A percentile compares a stretch with the other conserved stretches of the same genome.
Conservation (phyloP, 2,113 vertebrate species). For the Herpetotheres cachinnans region DNA sequence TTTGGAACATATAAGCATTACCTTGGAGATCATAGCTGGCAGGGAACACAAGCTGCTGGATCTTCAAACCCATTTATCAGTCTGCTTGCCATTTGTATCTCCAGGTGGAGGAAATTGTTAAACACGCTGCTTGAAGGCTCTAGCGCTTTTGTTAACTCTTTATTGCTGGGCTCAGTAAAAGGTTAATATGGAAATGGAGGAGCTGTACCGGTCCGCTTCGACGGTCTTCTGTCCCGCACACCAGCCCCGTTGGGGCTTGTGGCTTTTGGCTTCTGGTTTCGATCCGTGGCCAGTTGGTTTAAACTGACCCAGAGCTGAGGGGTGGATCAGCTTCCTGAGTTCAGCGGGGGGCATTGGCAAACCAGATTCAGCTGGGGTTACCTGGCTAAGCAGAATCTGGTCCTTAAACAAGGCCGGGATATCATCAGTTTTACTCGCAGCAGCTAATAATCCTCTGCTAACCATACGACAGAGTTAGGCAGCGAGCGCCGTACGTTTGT, state of each 20-base stretch:
- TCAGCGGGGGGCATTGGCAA: background rate
- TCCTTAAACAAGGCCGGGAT: background rate
- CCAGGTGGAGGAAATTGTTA: background rate
- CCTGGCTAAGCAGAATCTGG: background rate
- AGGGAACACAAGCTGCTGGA: background rate
- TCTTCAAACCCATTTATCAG: background rate
- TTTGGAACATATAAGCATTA: background rate
- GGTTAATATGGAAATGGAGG: background rate
- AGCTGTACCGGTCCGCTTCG: background rate
- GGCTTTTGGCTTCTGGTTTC: background rate
- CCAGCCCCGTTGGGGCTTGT: background rate
- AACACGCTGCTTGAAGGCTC: background rate
- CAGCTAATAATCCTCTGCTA: background rate
- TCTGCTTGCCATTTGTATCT: background rate
- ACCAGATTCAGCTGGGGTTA: background rate
- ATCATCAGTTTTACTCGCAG: rapidly evolving
- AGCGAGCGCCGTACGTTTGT: rapidly evolving
- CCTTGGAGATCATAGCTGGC: background rate
- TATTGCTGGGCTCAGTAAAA: background rate
- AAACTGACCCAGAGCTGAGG: background rate
- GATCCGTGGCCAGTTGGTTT: background rate
- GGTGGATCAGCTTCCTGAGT: background rate
- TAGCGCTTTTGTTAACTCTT: background rate
- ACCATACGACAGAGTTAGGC: rapidly evolving
- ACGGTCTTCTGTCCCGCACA: background rate